Evolutionary conservation across 2,113 vertebrate species (phyloP), one percentile per base, ranked within the genome.

Genomic region (Gambusia affinis): DNA sequence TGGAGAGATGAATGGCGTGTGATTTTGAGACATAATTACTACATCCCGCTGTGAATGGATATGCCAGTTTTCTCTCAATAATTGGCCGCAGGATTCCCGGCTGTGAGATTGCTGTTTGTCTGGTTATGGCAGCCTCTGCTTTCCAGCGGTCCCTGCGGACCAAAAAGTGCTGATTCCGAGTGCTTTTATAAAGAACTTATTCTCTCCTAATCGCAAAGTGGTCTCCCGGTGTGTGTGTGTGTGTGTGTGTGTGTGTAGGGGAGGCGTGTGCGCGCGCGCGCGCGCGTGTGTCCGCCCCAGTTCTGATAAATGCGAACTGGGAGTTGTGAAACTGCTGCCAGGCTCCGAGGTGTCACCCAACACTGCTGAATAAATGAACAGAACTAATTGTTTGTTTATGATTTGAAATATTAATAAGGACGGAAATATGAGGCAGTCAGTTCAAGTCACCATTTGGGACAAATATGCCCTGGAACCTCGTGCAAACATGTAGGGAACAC

Each of bases 221-320:
- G 85, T 90, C 89, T 92, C 87, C 70, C 79, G 83, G 86, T 79
- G 88, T 85, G 76, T 75, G 79, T 85, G 82, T 69, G 85, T 44
- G 65, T 67, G 64, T 42, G 64, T 27, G 24, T 33, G 14, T 12
- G 63, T 37, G 33, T 35, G 22, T 19, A 8, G 7, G 33, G 6
- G 33, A 33, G 24, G 24, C 4, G 4, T 8, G 22, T 78, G 67
- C 80, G 82, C 78, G 80, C 27, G 85, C 82, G n/a, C 27, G 27
- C 27, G 27, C 27, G 1, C 27, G 76, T 12, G 57, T 79, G 90
- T 92, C 84, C 89, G 91, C 87, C 78, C 68, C 77, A 31, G 86
- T 86, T 90, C 11, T 94, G 92, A 94, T 93, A 94, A 92, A 94
- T 94, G 90, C 85, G 89, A 86, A 90, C 66, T 37, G 87, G 86